phyloP scores from a whole-genome alignment of 2,888 invertebrate genomes.

The Scaptomyza polygonia region DNA sequence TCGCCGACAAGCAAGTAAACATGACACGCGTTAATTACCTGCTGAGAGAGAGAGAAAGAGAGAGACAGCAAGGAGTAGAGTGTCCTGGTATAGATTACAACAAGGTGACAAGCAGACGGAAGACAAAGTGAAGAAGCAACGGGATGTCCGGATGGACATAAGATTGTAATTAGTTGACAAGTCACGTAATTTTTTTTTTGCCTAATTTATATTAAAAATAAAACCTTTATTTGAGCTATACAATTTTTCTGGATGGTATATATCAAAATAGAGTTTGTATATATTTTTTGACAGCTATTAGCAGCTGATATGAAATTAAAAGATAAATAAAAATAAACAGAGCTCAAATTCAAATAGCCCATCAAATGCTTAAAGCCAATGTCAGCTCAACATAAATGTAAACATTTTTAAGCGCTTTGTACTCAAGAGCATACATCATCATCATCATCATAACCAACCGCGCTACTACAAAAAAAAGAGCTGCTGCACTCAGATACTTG shows the following conservation, averaged over 20 bases:
- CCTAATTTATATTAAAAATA: slow-evolving; percentile 48
- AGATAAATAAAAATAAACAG: too few relatives aligned
- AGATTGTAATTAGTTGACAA: slow-evolving; percentile 81
- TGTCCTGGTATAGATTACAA: slow-evolving; percentile 3
- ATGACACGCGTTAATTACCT: slow-evolving; percentile 77
- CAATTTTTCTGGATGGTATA: slow-evolving; percentile 4
- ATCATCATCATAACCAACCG: slow-evolving; percentile 5
- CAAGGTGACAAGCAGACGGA: slow-evolving; percentile 16
- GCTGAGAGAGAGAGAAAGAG: slow-evolving; percentile 2
- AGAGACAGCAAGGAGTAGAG: background rate
- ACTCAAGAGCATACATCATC: slow-evolving; percentile 34
- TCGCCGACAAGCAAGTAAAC: slow-evolving; percentile 53
- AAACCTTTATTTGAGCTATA: background rate
- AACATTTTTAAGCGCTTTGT: slow-evolving; percentile 27
- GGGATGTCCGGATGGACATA: slow-evolving; percentile 58
- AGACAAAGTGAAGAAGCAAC: slow-evolving; percentile 35
- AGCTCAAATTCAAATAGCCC: slow-evolving; percentile 33
- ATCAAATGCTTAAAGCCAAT: slow-evolving; percentile 30
- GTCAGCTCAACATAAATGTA: slow-evolving; percentile 20
- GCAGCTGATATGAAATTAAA: too few relatives aligned
- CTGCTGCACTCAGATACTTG: slow-evolving; percentile 45
- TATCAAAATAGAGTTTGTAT: too few relatives aligned
- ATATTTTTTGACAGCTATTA: too few relatives aligned
- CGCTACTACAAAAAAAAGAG: slow-evolving; percentile 1
- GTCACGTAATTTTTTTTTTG: slow-evolving; percentile 77